Base-by-base conservation (phyloP, 2,888 invertebrate species). In the Microchrysa polita region DNA sequence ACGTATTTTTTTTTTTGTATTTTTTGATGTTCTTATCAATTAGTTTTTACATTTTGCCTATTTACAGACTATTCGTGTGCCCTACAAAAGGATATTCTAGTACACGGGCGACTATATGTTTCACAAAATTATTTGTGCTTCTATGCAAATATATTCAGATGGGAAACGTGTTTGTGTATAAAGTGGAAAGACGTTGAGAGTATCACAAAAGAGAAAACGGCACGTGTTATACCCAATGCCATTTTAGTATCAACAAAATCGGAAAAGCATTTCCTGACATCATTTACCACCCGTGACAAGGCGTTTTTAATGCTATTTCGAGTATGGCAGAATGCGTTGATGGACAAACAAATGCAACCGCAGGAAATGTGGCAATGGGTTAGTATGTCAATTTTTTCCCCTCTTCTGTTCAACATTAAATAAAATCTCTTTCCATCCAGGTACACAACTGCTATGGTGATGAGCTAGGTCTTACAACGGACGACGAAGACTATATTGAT, bases 101-200 rank as follows among this genome's bases (percentile, higher is more conserved):
- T 95, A 7, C 98, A 98, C 83, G 98, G 98, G 16, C 90, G 98
- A 27, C 88, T 98, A 80, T 98, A 97, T 87, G 93, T 97, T 63
- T 95, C 97, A 0, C 96, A 96, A 86, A 94, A 94, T 85, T 96
- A 94, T 88, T 89, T 98, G 75, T 97, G 97, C 85, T 98, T 98
- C 87, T 94, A 98, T 87, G 97, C 98, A 22, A 98, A 96, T 85
- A 97, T 98, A 82, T 96, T 98, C 85, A 91, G 95, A 80, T 98
- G 97, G 97, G 97, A 97, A 86, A 97, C 96, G 5, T 90, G 89
- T 82, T 88, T 97, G 76, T 91, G 90, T 69, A 88, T 97, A 71
- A 90, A 91, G 79, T 95, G 95, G 91, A 94, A 93, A 82, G 96
- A 97, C 80, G 93, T 98, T 75, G 92, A 93, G 5, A 91, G 94